These are phyloP conservation scores for Grus americana DNA, from an alignment of 2,113 vertebrate genomes.

Conservation along the genomic window DNA sequence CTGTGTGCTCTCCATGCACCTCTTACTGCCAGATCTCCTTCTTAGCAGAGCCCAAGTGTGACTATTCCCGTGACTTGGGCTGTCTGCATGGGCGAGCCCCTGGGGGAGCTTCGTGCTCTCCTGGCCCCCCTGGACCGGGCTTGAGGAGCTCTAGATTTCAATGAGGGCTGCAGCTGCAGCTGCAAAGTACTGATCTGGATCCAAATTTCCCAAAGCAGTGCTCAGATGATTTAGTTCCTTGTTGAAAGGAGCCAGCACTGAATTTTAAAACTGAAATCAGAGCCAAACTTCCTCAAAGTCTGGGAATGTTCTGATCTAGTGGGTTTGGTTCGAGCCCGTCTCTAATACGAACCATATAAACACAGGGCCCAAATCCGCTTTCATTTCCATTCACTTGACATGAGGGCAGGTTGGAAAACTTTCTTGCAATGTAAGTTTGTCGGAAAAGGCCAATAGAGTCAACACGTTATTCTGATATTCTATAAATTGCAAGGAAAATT, in stretches of 20 bases:
- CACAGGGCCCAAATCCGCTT: slow-evolving; percentile 17
- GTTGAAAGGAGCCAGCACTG: slow-evolving; percentile 40
- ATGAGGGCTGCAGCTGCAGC: slow-evolving; percentile 26
- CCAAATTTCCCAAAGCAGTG: slow-evolving; percentile 51
- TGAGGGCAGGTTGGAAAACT: slow-evolving; percentile 37
- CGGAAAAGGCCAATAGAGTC: background rate
- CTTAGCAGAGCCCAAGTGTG: background rate
- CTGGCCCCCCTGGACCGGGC: background rate
- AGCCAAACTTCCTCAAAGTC: slow-evolving; percentile 70
- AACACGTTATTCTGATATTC: background rate
- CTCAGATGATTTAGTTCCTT: slow-evolving; percentile 56
- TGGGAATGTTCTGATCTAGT: slow-evolving; percentile 68
- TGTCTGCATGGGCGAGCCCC: accelerated
- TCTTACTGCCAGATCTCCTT: background rate
- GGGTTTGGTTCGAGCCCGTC: slow-evolving; percentile 27
- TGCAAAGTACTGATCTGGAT: slow-evolving; percentile 40
- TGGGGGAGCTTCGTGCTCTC: background rate
- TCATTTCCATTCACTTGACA: slow-evolving; percentile 37
- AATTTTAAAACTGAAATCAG: slow-evolving; percentile 59
- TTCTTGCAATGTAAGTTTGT: background rate
- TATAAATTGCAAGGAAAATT: background rate
- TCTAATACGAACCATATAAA: slow-evolving; percentile 55
- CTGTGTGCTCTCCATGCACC: background rate
- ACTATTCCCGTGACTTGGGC: background rate
- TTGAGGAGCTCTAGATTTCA: background rate